A percentile compares a stretch with the other conserved stretches of the same genome.
Conservation (phyloP, 92 coral and sea anemone species). For the Phenganax subtilis region DNA sequence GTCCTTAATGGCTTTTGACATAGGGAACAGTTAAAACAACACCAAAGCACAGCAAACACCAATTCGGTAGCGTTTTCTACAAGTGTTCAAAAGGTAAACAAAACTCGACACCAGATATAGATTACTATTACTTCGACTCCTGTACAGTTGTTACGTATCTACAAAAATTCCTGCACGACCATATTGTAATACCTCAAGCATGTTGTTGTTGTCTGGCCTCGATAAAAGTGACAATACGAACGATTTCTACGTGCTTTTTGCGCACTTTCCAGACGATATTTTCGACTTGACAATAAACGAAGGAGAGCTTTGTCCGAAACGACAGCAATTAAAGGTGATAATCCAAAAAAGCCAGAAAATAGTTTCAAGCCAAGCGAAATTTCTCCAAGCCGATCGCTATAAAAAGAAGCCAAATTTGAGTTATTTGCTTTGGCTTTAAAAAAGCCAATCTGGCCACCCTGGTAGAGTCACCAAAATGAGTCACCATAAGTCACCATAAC, state of each 20-base stretch:
- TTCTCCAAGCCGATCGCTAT: too few relatives aligned
- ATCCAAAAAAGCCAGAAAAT: not conserved
- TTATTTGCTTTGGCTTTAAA: too few relatives aligned
- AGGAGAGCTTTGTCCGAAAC: not conserved
- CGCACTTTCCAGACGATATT: not conserved
- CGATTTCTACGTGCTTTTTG: not conserved
- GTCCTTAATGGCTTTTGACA: constrained; percentile 10
- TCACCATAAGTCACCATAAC: too few relatives aligned
- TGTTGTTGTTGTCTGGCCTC: not conserved
- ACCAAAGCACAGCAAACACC: not conserved
- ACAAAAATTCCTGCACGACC: not conserved
- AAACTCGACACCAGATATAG: not conserved
- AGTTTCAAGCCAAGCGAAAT: too few relatives aligned
- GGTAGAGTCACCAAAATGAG: too few relatives aligned
- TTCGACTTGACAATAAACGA: not conserved
- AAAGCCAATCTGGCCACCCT: too few relatives aligned
- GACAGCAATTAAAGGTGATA: not conserved
- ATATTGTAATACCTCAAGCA: not conserved
- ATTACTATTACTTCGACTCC: not conserved
- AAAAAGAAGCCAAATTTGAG: too few relatives aligned
- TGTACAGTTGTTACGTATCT: too few relatives aligned
- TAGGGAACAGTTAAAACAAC: constrained; percentile 20
- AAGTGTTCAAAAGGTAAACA: not conserved
- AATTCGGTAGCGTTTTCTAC: not conserved
- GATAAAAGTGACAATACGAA: not conserved